These are phyloP conservation scores for Synergus gifuensis DNA, from an alignment of 2,888 invertebrate genomes.

Conservation along the genomic window DNA sequence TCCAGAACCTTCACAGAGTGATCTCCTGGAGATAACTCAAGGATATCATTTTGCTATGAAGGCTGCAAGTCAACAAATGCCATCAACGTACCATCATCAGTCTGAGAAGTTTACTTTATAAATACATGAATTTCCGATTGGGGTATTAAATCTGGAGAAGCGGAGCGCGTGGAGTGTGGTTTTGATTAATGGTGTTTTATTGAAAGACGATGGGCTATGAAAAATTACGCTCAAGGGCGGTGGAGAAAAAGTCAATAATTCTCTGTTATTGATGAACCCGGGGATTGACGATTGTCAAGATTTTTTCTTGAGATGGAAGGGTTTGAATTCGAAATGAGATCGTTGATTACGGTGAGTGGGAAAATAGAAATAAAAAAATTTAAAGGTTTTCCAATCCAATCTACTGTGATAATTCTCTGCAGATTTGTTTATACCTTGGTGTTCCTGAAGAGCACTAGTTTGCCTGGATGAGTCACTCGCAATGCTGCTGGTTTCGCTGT, in stretches of 20 bases:
- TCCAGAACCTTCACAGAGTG: no score
- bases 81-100: neutral
- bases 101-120: neutral
- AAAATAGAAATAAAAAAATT: neutral
- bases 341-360: neutral
- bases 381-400: no score
- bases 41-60: neutral
- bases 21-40: no score
- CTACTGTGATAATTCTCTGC: neutral
- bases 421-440: constrained; percentile 68
- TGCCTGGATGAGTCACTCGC: constrained; percentile 84
- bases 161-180: neutral
- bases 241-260: constrained; percentile 49
- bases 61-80: neutral
- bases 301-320: neutral
- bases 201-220: constrained; percentile 58
- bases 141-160: neutral
- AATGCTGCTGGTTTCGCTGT: constrained; percentile 92
- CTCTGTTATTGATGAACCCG: constrained; percentile 24
- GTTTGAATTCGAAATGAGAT: neutral
- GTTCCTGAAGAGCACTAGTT: constrained; percentile 77
- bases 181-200: constrained; percentile 61
- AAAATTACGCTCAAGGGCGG: constrained; percentile 50
- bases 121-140: constrained; percentile 32
- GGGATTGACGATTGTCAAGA: neutral